Conservation (phyloP, 2,113 vertebrate species). For the Ptilorrhoa leucosticta region DNA sequence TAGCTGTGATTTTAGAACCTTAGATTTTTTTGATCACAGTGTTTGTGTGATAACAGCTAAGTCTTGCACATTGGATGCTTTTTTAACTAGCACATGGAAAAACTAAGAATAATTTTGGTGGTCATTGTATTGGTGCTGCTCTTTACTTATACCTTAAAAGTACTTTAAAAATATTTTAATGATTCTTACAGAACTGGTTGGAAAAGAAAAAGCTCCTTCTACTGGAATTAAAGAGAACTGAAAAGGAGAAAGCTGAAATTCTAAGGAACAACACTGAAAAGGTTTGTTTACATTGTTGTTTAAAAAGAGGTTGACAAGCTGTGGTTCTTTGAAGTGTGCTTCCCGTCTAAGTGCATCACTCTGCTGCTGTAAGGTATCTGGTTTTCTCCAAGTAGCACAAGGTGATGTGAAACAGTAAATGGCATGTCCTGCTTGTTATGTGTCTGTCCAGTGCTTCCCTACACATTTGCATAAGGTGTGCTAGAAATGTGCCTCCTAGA, state of each 20-base stretch:
- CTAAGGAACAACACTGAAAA: slow-evolving; percentile 75
- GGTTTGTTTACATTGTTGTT: slow-evolving; percentile 64
- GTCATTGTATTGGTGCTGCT: neutral
- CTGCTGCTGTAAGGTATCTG: neutral
- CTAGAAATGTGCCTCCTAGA: neutral
- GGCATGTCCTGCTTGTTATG: neutral
- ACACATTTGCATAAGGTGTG: neutral
- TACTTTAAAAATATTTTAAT: neutral
- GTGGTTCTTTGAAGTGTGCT: neutral
- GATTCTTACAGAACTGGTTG: slow-evolving; percentile 84
- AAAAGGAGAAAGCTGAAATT: slow-evolving; percentile 80
- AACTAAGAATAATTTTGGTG: neutral
- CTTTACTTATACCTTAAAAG: neutral
- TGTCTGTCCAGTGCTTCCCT: neutral
- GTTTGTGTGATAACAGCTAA: neutral
- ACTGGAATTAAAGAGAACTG: slow-evolving; percentile 70
- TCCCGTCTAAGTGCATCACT: neutral
- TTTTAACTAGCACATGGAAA: neutral
- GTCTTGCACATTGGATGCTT: neutral
- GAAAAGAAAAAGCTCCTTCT: slow-evolving; percentile 83
- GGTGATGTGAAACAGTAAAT: neutral
- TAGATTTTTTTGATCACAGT: neutral
- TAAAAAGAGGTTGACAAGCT: neutral
- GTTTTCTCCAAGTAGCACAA: neutral
- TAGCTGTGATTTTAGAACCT: neutral